phyloP scores from a whole-genome alignment of 2,888 invertebrate genomes.

The Agrypnus murinus region DNA sequence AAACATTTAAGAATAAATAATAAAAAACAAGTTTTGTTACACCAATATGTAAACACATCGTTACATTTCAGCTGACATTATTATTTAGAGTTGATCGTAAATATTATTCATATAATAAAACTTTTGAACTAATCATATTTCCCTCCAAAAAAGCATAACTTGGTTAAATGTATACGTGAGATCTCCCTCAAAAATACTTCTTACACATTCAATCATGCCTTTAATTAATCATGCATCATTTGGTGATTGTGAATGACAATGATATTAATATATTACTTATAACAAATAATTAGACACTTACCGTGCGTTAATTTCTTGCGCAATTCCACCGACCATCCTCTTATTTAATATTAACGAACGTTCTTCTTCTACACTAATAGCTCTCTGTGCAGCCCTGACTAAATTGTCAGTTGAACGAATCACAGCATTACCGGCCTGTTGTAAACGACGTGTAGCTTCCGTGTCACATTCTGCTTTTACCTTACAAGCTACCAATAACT shows the following conservation, averaged over 20 bases:
- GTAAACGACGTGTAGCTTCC: slow-evolving; percentile 92
- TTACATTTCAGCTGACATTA: too few species aligned
- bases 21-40: too few species aligned
- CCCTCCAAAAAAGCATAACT: too few species aligned
- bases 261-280: neutral
- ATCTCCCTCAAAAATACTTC: too few species aligned
- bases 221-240: slow-evolving; percentile 32
- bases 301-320: slow-evolving; percentile 95
- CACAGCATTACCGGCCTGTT: slow-evolving; percentile 96
- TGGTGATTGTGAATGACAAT: neutral
- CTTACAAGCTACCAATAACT: slow-evolving; percentile 97
- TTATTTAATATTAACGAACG: slow-evolving; percentile 92
- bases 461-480: slow-evolving; percentile 98
- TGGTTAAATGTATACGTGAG: too few species aligned
- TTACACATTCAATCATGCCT: slow-evolving; percentile 29
- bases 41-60: too few species aligned
- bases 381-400: slow-evolving; percentile 94
- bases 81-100: too few species aligned
- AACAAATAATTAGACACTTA: slow-evolving; percentile 58
- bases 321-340: slow-evolving; percentile 96
- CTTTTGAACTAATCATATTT: too few species aligned
- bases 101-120: too few species aligned
- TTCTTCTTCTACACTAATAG: slow-evolving; percentile 94
- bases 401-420: slow-evolving; percentile 98
- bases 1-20: too few species aligned